Base-by-base conservation (phyloP, 2,113 vertebrate species). In the Athene noctua region DNA sequence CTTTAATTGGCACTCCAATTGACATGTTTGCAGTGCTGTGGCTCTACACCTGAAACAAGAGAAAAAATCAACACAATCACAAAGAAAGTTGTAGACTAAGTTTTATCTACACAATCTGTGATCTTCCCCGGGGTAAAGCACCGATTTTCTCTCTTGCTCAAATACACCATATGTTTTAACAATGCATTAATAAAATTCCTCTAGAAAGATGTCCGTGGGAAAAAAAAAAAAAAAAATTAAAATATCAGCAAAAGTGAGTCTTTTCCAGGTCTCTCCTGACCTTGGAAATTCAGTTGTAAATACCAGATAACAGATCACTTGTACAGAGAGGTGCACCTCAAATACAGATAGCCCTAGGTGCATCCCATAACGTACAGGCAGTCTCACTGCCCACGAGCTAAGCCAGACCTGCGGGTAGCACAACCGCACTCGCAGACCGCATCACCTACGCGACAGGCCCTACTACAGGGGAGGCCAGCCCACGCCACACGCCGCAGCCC, bases 1-100 rank as follows among this genome's bases (percentile, higher is more conserved):
- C 99, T 94, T 99, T 99, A 89, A 99, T 99, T 0, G 99, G 99
- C 49, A 99, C 99, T 0, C 99, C 99, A 14, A 99, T 99, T 1
- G 99, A 99, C 99, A 99, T 99, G 47, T 95, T 98, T 82, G 85
- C 68, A 47, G 80, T 7, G n/a, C 71, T 73, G 49, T 16, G 19
- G 13, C 46, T 88, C 85, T 38, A 91, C 52, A 70, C 54, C 92
- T 97, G 62, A 1, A 34, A 18, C 7, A 26, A 58, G 2, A 32
- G 5, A 26, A 30, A 30, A n/a, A 30, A 17, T 27, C 18, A 54
- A 7, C 3, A 2, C 7, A 6, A 32, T 11, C 22, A 44, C 32
- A 65, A 12, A 62, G 3, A 3, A 27, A 77, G 7, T 1, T 10
- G 6, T 1, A 71, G 10, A 13, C 47, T 13, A 40, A 29, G 26